A percentile compares a stretch with the other conserved stretches of the same genome.
These are phyloP conservation scores for Myocastor coypus DNA, from an alignment of 2,113 vertebrate genomes.

Conservation along the genomic window DNA sequence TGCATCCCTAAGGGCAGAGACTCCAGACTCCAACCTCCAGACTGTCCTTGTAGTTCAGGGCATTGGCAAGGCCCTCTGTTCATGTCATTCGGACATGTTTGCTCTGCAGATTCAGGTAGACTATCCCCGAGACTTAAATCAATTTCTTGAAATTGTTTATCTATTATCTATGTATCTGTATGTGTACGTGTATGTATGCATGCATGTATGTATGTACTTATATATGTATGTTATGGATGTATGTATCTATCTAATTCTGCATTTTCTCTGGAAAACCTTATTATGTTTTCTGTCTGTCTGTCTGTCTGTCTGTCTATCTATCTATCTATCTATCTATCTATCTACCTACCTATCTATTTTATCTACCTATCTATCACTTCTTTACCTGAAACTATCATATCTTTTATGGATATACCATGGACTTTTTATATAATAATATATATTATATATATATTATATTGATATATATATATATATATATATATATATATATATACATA, in stretches of 20 bases:
- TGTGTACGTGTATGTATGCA: not conserved
- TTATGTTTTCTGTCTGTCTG: not conserved
- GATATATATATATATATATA: too few species aligned
- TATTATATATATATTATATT: too few species aligned
- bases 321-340: not conserved
- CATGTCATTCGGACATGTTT: not conserved
- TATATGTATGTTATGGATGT: not conserved
- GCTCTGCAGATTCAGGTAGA: not conserved
- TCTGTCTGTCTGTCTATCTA: not conserved
- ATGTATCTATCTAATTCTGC: not conserved
- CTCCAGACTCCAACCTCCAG: not conserved
- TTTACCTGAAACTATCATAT: not conserved
- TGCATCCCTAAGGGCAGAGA: not conserved
- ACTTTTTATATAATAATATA: too few species aligned
- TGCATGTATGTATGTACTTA: not conserved
- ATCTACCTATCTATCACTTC: not conserved
- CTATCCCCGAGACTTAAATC: not conserved
- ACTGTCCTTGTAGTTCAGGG: not conserved
- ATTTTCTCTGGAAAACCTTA: not conserved
- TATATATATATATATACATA: too few species aligned
- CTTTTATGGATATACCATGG: not conserved
- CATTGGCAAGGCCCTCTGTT: not conserved
- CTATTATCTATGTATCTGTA: not conserved
- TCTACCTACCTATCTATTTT: too few species aligned
- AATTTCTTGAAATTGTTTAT: not conserved